Evolutionary conservation across 2,888 invertebrate species (phyloP).

Genomic region (Dolomedes plantarius): DNA sequence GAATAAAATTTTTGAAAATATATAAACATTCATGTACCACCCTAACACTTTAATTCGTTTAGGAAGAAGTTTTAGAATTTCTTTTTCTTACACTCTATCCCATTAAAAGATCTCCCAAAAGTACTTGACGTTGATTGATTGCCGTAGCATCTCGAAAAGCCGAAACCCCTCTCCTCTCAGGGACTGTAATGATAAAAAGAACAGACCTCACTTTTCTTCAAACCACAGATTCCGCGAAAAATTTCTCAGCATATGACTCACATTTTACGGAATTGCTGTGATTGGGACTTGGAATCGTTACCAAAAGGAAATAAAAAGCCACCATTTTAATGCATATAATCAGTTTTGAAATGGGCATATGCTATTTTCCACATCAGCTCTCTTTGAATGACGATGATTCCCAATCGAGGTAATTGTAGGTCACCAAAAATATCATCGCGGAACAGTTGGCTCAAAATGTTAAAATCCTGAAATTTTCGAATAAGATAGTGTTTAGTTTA

Average conservation of each 20-base stretch:
- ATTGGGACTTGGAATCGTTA: not conserved
- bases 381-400: too few relatives aligned
- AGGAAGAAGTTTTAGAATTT: constrained; percentile 24
- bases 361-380: too few relatives aligned
- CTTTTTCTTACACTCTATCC: constrained; percentile 4
- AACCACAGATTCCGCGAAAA: not conserved
- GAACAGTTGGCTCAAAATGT: too few relatives aligned
- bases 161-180: not conserved
- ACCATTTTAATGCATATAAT: too few relatives aligned
- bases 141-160: constrained; percentile 30
- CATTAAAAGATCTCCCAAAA: constrained; percentile 44
- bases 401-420: too few relatives aligned
- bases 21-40: constrained; percentile 11
- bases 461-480: too few relatives aligned
- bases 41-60: constrained; percentile 23
- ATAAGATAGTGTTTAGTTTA: too few relatives aligned
- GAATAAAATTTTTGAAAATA: constrained; percentile 2
- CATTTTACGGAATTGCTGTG: not conserved
- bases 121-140: constrained; percentile 46
- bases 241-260: not conserved
- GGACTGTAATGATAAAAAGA: constrained; percentile 3
- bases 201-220: not conserved
- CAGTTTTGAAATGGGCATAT: too few relatives aligned
- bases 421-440: too few relatives aligned
- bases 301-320: not conserved